These are phyloP conservation scores for Temnothorax ravouxi DNA, from an alignment of 2,888 invertebrate genomes.

Conservation along the genomic window DNA sequence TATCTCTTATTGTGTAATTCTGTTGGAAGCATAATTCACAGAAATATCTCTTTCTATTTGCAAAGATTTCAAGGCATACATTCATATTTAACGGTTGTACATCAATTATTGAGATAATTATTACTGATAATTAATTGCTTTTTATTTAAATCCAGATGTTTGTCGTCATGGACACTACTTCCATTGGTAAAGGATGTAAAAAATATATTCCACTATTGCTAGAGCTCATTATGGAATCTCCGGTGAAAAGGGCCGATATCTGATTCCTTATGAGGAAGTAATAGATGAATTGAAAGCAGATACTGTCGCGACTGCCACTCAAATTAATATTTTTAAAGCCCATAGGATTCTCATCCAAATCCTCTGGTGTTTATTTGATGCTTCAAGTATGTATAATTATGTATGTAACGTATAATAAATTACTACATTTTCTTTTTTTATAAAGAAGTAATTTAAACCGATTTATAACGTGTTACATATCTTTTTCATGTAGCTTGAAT, in stretches of 20 bases:
- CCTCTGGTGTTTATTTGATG: conserved; percentile 90
- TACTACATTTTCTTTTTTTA: conserved; percentile 57
- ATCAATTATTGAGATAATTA: not conserved
- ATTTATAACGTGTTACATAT: conserved; percentile 5
- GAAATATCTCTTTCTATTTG: not conserved
- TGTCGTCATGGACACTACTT: conserved; percentile 90
- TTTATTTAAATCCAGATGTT: conserved; percentile 88
- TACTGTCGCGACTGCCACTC: conserved; percentile 89
- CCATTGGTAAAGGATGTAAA: conserved; percentile 88
- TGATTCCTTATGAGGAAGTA: conserved; percentile 91
- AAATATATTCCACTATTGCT: conserved; percentile 92
- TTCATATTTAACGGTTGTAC: not conserved
- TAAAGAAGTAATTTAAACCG: not conserved
- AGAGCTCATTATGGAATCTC: conserved; percentile 92
- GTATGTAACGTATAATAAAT: conserved; percentile 83
- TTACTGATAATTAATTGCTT: not conserved
- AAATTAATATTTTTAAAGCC: conserved; percentile 89
- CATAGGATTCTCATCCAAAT: conserved; percentile 90
- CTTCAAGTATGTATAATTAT: conserved; percentile 87
- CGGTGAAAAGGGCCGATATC: conserved; percentile 88
- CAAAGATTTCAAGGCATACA: not conserved
- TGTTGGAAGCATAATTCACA: conserved; percentile 1
- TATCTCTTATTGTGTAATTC: not conserved
- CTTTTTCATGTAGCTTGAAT: conserved; percentile 89
- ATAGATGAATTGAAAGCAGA: conserved; percentile 93